Conservation (phyloP, 2,113 vertebrate species). For the Elgaria multicarinata region DNA sequence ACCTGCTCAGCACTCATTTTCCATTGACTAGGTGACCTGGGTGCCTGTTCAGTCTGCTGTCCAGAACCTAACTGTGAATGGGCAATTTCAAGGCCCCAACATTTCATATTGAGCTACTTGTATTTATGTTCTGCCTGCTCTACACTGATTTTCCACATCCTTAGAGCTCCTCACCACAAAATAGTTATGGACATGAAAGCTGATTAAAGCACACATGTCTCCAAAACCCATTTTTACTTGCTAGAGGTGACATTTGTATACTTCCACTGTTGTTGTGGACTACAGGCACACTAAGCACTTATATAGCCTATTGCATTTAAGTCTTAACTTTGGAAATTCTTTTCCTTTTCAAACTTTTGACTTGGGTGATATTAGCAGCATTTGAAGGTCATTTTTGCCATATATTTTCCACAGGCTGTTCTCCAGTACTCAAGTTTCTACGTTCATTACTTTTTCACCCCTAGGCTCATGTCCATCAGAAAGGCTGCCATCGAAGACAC, state of each 20-base stretch:
- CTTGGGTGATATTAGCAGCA: not conserved
- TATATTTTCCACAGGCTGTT: not conserved
- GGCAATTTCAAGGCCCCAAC: no score
- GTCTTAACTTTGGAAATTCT: not conserved
- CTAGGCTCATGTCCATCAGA: not conserved
- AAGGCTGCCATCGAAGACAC: not conserved
- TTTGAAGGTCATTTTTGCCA: fast-evolving
- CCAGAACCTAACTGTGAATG: no score
- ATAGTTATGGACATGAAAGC: not conserved
- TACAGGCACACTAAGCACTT: not conserved
- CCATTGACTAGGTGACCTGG: no score
- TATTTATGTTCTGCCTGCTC: not conserved
- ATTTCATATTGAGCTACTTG: not conserved
- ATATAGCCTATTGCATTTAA: not conserved
- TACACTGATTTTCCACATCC: not conserved
- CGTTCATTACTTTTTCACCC: not conserved
- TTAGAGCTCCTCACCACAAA: not conserved
- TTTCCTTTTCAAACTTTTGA: not conserved
- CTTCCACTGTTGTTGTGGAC: not conserved
- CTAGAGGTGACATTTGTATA: not conserved
- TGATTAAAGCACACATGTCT: not conserved
- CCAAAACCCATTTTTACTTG: not conserved
- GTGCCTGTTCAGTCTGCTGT: no score
- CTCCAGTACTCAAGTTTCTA: not conserved
- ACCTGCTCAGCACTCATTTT: not conserved